A percentile compares a stretch with the other conserved stretches of the same genome.
Evolutionary conservation across 2,113 vertebrate genomes (phyloP).

Genomic region (Pseudorasbora parva): DNA sequence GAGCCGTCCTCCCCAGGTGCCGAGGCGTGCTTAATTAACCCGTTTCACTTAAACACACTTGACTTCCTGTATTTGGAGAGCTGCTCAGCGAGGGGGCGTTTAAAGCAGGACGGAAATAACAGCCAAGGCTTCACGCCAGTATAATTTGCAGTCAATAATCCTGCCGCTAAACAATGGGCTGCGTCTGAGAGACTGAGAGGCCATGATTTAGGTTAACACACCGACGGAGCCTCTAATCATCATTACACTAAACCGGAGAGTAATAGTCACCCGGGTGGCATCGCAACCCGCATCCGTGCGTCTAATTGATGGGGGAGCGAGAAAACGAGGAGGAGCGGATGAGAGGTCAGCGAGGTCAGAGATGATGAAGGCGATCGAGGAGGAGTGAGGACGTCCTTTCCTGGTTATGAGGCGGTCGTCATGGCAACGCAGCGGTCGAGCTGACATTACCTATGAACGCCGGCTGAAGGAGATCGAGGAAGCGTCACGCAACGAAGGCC

Average conservation of each 20-base stretch:
- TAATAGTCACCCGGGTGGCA: not conserved
- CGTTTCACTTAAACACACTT: slow-evolving; percentile 62
- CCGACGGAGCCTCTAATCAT: slow-evolving; percentile 28
- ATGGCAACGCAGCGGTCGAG: slow-evolving; percentile 18
- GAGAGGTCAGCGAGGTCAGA: slow-evolving; percentile 4
- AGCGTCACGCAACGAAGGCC: not conserved
- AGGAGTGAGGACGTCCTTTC: not conserved
- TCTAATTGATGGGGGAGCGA: not conserved
- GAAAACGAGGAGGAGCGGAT: not conserved
- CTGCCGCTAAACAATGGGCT: slow-evolving; percentile 42
- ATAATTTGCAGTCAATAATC: slow-evolving; percentile 66
- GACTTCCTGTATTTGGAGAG: slow-evolving; percentile 63
- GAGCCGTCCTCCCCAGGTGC: not conserved
- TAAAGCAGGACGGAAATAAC: slow-evolving; percentile 45
- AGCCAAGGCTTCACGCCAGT: slow-evolving; percentile 35
- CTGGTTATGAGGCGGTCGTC: slow-evolving; percentile 10
- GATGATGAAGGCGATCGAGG: slow-evolving; percentile 4
- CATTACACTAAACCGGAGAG: not conserved
- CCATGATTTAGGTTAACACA: slow-evolving; percentile 58
- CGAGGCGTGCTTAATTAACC: slow-evolving; percentile 68
- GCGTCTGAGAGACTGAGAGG: slow-evolving; percentile 35
- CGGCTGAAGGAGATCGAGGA: too few relatives aligned
- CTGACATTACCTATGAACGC: not conserved
- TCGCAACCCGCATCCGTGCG: not conserved
- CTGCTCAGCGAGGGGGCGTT: slow-evolving; percentile 13